Percentiles rank a stretch among this genome's conserved stretches.
Conservation (phyloP, 2,888 invertebrate genomes). For the Altica lythri region DNA sequence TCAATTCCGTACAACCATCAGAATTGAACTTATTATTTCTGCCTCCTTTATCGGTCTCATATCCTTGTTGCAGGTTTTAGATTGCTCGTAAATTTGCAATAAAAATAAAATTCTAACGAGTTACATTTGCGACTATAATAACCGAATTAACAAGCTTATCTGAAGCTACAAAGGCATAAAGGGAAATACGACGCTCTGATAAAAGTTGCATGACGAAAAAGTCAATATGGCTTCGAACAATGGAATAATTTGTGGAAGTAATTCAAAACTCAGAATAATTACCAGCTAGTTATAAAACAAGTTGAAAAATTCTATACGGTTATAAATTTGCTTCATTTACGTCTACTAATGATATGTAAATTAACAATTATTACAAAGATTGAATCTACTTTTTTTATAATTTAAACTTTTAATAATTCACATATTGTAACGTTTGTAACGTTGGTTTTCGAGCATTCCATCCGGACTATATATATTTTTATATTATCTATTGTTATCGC, state of each 20-base stretch:
- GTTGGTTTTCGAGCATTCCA: too few relatives aligned
- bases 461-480: too few relatives aligned
- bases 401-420: too few relatives aligned
- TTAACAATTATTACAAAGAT: too few relatives aligned
- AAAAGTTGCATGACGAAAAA: constrained; percentile 14
- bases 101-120: constrained; percentile 26
- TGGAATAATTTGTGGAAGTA: constrained; percentile 12
- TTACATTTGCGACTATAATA: constrained; percentile 18
- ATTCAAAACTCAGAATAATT: constrained; percentile 12
- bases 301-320: neutral
- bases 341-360: too few relatives aligned
- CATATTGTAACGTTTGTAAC: too few relatives aligned
- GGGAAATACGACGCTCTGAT: constrained; percentile 21
- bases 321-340: neutral
- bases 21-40: constrained; percentile 27
- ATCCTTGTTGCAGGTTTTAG: constrained; percentile 21
- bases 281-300: constrained; percentile 10
- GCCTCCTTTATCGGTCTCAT: constrained; percentile 20
- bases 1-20: constrained; percentile 22
- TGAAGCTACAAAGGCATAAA: constrained; percentile 20
- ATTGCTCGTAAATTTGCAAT: constrained; percentile 25
- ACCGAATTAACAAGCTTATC: constrained; percentile 24
- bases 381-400: too few relatives aligned
- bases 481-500: too few relatives aligned
- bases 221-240: constrained; percentile 21